Evolutionary conservation across 1,140 invertebrate species (phyloP).

Genomic region (Drosophila orosa): DNA sequence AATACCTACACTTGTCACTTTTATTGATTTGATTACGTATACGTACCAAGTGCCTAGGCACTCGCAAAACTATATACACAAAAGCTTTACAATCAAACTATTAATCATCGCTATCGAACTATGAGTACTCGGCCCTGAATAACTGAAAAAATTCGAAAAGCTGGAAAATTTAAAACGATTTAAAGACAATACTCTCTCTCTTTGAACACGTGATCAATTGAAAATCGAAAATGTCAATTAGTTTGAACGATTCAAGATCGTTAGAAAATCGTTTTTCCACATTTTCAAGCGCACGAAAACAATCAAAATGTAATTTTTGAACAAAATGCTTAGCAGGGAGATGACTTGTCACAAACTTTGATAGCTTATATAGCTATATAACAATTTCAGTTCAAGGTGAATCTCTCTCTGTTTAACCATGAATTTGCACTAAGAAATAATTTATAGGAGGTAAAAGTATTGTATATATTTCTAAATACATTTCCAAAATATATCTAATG

Average conservation of each 20-base stretch:
- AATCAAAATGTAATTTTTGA: constrained; percentile 45
- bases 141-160: constrained; percentile 14
- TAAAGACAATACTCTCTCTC: background rate
- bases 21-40: constrained; percentile 7
- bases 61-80: background rate
- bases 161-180: constrained; percentile 4
- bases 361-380: background rate
- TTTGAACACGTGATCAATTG: constrained; percentile 1
- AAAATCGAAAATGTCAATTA: constrained; percentile 41
- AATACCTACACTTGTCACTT: background rate
- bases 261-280: constrained; percentile 32
- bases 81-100: constrained; percentile 4
- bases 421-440: background rate
- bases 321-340: constrained; percentile 21
- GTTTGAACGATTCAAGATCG: constrained; percentile 28
- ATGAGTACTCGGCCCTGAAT: background rate
- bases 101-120: constrained; percentile 22
- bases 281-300: constrained; percentile 32
- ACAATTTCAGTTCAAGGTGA: constrained; percentile 30
- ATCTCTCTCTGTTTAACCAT: background rate
- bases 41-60: constrained; percentile 1
- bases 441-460: background rate
- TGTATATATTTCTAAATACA: background rate
- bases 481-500: background rate
- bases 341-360: constrained; percentile 23